Percentiles rank a stretch among this genome's conserved stretches.
phyloP scores from a whole-genome alignment of 1,140 invertebrate species.

The Druon quercuslanigerum region DNA sequence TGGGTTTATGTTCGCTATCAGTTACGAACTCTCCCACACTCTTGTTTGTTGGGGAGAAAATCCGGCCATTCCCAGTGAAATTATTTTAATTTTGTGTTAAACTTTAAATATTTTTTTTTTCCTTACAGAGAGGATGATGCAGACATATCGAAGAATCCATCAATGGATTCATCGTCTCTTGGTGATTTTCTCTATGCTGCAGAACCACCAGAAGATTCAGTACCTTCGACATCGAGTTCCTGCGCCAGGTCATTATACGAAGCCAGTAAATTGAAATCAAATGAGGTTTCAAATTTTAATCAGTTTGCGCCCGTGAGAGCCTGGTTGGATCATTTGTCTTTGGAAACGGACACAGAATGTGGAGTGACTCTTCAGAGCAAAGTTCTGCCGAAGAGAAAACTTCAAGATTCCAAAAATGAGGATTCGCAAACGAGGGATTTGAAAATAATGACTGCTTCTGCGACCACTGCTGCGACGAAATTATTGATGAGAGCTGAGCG shows the following conservation, averaged over 20 bases:
- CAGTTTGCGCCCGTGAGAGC: slow-evolving; percentile 50
- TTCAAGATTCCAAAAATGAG: slow-evolving; percentile 32
- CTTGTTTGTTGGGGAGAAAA: too few species aligned
- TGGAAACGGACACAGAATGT: slow-evolving; percentile 61
- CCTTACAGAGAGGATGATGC: slow-evolving; percentile 56
- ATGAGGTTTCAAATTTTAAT: slow-evolving; percentile 32
- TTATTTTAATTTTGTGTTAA: not conserved
- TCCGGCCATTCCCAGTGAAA: too few species aligned
- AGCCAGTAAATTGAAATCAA: not conserved
- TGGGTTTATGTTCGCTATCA: too few species aligned
- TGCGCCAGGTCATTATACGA: slow-evolving; percentile 7
- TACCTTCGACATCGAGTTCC: slow-evolving; percentile 20
- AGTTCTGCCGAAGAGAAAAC: slow-evolving; percentile 51
- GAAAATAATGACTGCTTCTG: slow-evolving; percentile 61
- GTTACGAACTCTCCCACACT: too few species aligned
- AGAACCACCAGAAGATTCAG: slow-evolving; percentile 61
- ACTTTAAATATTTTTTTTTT: slow-evolving; percentile 27
- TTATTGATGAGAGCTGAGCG: slow-evolving; percentile 63
- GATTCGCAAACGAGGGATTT: slow-evolving; percentile 53
- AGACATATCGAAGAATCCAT: slow-evolving; percentile 36
- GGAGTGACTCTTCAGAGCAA: slow-evolving; percentile 64
- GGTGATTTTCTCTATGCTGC: slow-evolving; percentile 64
- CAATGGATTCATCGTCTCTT: slow-evolving; percentile 51
- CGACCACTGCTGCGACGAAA: slow-evolving; percentile 68
- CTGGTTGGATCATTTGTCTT: slow-evolving; percentile 62